Percentiles rank a stretch among this genome's conserved stretches.
phyloP scores from a whole-genome alignment of 1,140 invertebrate species.

The Penaeus vannamei region DNA sequence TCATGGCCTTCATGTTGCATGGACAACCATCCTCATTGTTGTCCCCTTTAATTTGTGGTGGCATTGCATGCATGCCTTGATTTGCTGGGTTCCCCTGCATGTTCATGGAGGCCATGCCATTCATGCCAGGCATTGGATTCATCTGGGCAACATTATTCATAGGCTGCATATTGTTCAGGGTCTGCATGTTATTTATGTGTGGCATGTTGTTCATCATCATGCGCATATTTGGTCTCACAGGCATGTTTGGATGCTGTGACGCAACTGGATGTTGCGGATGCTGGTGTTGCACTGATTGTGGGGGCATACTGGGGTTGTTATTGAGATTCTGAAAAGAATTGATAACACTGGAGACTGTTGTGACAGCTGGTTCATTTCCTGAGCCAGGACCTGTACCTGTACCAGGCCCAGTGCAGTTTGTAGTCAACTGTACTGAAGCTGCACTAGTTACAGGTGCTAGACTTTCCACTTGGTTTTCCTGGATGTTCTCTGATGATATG shows the following conservation, averaged over 20 bases:
- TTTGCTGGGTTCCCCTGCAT: conserved; percentile 36
- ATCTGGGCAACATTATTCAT: conserved; percentile 50
- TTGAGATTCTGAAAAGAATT: background rate
- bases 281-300: conserved; percentile 73
- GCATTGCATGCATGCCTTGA: conserved; percentile 40
- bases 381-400: too few species aligned
- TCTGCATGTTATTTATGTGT: conserved; percentile 57
- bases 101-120: conserved; percentile 63
- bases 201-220: conserved; percentile 61
- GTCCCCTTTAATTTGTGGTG: conserved; percentile 56
- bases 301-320: conserved; percentile 69
- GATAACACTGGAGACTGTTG: too few species aligned
- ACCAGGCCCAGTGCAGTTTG: background rate
- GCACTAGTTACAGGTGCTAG: background rate
- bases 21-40: conserved; percentile 77
- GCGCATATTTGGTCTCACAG: conserved; percentile 50
- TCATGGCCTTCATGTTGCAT: conserved; percentile 94
- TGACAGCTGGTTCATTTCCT: too few species aligned
- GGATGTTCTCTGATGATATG: conserved; percentile 37
- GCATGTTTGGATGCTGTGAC: conserved; percentile 35
- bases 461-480: background rate
- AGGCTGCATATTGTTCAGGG: conserved; percentile 57
- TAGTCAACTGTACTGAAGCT: background rate
- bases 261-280: conserved; percentile 70
- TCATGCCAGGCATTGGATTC: conserved; percentile 25